Percentiles rank a stretch among this genome's conserved stretches.
Conservation (phyloP, 2,888 invertebrate genomes). For the Merodon equestris region DNA sequence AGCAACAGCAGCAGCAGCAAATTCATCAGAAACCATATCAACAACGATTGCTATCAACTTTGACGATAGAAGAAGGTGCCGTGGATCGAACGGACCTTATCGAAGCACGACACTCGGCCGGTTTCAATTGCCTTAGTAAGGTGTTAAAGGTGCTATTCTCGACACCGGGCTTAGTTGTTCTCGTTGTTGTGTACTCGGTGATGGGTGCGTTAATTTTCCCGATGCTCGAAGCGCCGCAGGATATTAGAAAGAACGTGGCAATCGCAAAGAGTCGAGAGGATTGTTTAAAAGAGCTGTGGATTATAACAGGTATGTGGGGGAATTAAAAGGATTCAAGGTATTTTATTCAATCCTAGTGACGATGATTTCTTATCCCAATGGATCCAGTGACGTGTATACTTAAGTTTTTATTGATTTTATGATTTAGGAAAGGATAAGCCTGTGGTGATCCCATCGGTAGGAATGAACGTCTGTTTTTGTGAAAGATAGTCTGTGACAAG, state of each 20-base stretch:
- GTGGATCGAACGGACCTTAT: constrained; percentile 48
- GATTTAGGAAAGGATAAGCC: no score
- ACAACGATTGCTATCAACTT: constrained; percentile 46
- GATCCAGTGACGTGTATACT: no score
- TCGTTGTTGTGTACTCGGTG: constrained; percentile 87
- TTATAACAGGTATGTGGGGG: constrained; percentile 87
- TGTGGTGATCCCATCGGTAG: no score
- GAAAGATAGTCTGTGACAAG: no score
- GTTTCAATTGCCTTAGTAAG: constrained; percentile 72
- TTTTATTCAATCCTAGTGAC: not conserved
- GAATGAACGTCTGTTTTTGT: no score
- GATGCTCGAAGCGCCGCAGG: constrained; percentile 85
- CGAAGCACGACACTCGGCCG: constrained; percentile 45
- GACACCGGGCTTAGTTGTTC: constrained; percentile 83
- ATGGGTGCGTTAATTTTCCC: constrained; percentile 88
- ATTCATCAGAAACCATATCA: constrained; percentile 36
- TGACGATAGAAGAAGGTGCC: constrained; percentile 52
- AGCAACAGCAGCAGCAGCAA: constrained; percentile 37
- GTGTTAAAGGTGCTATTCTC: constrained; percentile 76
- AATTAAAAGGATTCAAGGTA: not conserved
- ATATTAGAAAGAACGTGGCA: constrained; percentile 82
- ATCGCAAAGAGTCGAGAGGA: constrained; percentile 84
- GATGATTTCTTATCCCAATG: no score
- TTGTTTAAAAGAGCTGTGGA: constrained; percentile 87
- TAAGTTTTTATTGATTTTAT: no score